Evolutionary conservation across 2,797 vertebrate genomes (phyloP).

Genomic region (Pelobates cultripes): DNA sequence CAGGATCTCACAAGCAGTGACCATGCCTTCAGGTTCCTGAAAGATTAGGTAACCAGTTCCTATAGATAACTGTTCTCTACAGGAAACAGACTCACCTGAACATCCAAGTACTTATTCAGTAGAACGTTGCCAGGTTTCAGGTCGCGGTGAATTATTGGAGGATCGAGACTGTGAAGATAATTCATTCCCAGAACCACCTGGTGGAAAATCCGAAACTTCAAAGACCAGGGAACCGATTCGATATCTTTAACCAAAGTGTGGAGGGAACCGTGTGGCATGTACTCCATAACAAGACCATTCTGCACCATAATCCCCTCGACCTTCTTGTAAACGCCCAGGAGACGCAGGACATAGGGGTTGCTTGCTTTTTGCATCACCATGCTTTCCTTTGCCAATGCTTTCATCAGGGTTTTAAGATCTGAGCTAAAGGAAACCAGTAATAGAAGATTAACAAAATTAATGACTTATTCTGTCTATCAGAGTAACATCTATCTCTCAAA

Average conservation of each 20-base stretch:
- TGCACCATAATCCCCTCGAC: neutral
- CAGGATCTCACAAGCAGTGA: no score
- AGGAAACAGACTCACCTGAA: slow-evolving; percentile 14
- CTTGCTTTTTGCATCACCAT: slow-evolving; percentile 37
- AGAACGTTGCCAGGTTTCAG: slow-evolving; percentile 46
- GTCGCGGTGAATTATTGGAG: slow-evolving; percentile 49
- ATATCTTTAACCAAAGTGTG: slow-evolving; percentile 10
- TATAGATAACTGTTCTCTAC: no score
- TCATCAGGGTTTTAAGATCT: slow-evolving; percentile 5
- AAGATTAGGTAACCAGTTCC: no score
- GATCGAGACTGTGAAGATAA: slow-evolving; percentile 38
- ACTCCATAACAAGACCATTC: slow-evolving; percentile 46
- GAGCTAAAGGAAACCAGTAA: slow-evolving; percentile 15
- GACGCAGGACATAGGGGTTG: slow-evolving; percentile 26
- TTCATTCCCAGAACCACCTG: slow-evolving; percentile 46
- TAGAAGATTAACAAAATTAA: no score
- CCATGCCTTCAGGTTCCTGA: no score
- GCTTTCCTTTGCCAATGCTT: slow-evolving; percentile 33
- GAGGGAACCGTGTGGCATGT: slow-evolving; percentile 42
- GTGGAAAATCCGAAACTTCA: slow-evolving; percentile 44
- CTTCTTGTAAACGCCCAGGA: slow-evolving; percentile 36
- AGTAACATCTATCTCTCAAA: no score
- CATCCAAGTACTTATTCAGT: slow-evolving; percentile 32
- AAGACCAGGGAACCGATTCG: slow-evolving; percentile 28
- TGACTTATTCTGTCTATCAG: no score